Conservation (phyloP, 2,113 vertebrate species). For the Platycercus adscitus region DNA sequence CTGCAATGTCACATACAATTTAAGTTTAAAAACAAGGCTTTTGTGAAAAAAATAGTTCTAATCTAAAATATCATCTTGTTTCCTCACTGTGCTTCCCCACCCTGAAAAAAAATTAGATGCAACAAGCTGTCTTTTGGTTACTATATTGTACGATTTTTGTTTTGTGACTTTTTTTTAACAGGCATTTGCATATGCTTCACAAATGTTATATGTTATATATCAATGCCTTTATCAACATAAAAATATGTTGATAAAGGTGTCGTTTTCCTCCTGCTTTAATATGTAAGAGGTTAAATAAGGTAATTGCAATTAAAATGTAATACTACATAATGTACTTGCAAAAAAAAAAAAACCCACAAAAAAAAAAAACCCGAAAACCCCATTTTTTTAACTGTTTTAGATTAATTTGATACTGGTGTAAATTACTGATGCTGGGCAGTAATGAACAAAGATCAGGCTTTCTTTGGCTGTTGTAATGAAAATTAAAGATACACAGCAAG, state of each 20-base stretch:
- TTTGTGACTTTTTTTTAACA: neutral
- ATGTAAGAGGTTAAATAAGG: neutral
- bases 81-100: neutral
- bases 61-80: neutral
- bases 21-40: conserved; percentile 10
- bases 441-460: neutral
- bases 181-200: neutral
- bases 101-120: neutral
- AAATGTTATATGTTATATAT: neutral
- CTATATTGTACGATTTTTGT: neutral
- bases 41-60: neutral
- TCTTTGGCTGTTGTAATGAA: neutral
- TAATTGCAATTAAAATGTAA: neutral
- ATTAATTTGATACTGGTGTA: neutral
- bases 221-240: neutral
- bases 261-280: neutral
- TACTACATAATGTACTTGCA: neutral
- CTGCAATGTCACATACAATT: neutral
- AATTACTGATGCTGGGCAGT: neutral
- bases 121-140: neutral
- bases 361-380: too few relatives aligned
- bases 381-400: neutral
- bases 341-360: neutral
- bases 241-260: neutral
- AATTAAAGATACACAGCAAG: neutral